A percentile compares a stretch with the other conserved stretches of the same genome.
Evolutionary conservation across 2,888 invertebrate genomes (phyloP).

Genomic region (Craniophora ligustri): DNA sequence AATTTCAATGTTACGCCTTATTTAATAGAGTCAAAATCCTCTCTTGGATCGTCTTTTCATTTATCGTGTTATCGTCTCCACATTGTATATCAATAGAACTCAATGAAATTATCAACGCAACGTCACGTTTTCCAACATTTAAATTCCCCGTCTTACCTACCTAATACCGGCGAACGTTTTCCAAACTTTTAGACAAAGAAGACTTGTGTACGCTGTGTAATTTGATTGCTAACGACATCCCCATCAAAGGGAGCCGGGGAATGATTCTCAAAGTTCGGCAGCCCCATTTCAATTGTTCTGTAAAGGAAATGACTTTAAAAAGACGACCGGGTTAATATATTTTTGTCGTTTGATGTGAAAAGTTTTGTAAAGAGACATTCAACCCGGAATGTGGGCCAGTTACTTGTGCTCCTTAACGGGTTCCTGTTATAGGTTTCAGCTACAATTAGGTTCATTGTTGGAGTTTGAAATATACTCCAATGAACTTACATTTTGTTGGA

Average conservation of each 20-base stretch:
- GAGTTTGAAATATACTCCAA: neutral
- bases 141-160: no score
- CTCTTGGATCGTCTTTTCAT: no score
- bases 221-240: conserved; percentile 44
- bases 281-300: conserved; percentile 26
- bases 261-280: conserved; percentile 36
- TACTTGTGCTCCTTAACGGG: neutral
- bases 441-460: neutral
- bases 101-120: no score
- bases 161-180: conserved; percentile 7
- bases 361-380: conserved; percentile 12
- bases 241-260: conserved; percentile 34
- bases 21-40: no score
- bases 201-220: conserved; percentile 36
- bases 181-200: conserved; percentile 39
- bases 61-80: no score
- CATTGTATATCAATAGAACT: conserved; percentile 1
- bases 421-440: neutral
- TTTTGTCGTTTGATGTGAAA: conserved; percentile 36
- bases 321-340: conserved; percentile 37
- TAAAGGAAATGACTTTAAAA: conserved; percentile 30
- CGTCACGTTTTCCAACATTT: no score
- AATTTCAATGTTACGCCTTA: no score
- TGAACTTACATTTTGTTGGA: neutral
- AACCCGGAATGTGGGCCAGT: neutral